These are phyloP conservation scores for Xanthostigma xanthostigma DNA, from an alignment of 2,888 invertebrate genomes.

Conservation along the genomic window DNA sequence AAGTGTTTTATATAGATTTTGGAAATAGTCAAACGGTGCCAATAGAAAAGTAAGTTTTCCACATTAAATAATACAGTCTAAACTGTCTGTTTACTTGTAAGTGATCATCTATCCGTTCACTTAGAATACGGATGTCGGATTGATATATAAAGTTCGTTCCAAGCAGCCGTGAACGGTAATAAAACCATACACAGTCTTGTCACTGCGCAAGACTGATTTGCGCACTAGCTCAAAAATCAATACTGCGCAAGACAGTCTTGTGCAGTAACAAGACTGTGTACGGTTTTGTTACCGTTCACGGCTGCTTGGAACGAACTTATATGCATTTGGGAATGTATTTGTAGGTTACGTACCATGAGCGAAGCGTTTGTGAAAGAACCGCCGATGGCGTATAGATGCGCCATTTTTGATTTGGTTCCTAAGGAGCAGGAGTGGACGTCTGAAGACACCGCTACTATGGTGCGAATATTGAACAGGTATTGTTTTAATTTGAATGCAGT, in stretches of 20 bases:
- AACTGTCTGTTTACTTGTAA: constrained; percentile 1
- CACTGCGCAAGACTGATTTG: no score
- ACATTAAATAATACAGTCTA: not conserved
- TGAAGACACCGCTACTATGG: constrained; percentile 39
- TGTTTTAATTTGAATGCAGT: no score
- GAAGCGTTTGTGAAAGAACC: constrained; percentile 28
- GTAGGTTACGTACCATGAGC: constrained; percentile 34
- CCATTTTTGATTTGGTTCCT: constrained; percentile 40
- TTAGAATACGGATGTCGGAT: no score
- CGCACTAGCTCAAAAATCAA: no score
- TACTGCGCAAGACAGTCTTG: no score
- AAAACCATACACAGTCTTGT: no score
- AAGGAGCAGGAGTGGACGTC: constrained; percentile 32
- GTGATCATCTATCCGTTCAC: no score
- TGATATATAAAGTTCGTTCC: no score
- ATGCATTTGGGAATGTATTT: constrained; percentile 2
- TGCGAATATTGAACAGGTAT: constrained; percentile 44
- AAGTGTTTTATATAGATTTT: constrained; percentile 48
- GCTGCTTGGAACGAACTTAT: no score
- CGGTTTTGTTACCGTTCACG: no score
- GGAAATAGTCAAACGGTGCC: constrained; percentile 37
- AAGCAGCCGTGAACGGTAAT: no score
- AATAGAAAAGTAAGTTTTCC: constrained; percentile 32
- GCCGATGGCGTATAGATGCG: constrained; percentile 42
- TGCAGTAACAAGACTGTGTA: no score